Evolutionary conservation across 2,888 invertebrate species (phyloP), one percentile per base, ranked within the genome.

Genomic region (Myopa tessellatipennis): DNA sequence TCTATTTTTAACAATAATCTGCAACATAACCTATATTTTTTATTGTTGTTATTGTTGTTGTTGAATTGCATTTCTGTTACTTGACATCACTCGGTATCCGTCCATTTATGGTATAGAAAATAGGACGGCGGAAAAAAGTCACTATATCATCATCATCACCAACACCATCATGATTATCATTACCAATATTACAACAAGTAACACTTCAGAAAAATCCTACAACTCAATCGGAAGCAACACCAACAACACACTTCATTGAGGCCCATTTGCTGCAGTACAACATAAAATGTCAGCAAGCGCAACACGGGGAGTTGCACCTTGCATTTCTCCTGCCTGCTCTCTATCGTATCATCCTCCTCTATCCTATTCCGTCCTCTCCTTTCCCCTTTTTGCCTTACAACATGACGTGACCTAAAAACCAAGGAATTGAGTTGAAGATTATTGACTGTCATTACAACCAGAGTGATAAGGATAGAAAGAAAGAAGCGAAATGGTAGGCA

Each of bases 21-120:
- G 16, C 34, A 14, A 55, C 67, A 68, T 75, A 75, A 74, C 75
- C 67, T 58, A 75, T 18, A 75, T 75, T 75, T 69, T 74, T 52
- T 65, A 45, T 68, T 60, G 40, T 60, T 38, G 38, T 38, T 65
- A 12, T 38, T 65, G 65, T 38, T 65, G 34, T 16, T 38, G 65
- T 1, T 26, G 61, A 10, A 10, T 60, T 68, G 45, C 26, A 45
- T 75, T 60, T n/a, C 50, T 40, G 26, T 58, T 40, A 26, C 69
- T 75, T 52, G 74, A 55, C 74, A 74, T 36, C 60, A 60, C 45
- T 68, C 69, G n/a, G 26, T 40, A 38, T 68, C 61, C 60, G 68
- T 68, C 60, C 58, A 68, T 69, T n/a, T 50, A 45, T 16, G 10
- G 10, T 55, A 58, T 12, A 63, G 6, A 26, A 61, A 71, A 71